Base-by-base conservation (phyloP, 2,888 invertebrate genomes). In the Petrolisthes manimaculis region DNA sequence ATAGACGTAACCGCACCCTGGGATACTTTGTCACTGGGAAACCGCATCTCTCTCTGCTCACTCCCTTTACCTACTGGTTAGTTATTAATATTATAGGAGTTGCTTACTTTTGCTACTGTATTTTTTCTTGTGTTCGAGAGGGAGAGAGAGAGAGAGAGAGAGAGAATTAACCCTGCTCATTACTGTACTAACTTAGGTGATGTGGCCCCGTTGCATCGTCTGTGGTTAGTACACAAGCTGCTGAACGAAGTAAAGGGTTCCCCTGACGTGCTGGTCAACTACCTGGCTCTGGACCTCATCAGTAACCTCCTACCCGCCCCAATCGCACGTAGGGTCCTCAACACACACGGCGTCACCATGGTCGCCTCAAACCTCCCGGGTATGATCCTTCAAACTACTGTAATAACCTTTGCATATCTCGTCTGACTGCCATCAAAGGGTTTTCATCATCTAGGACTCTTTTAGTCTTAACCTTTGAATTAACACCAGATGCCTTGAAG, bases 281-380 rank as follows among this genome's bases (percentile, higher is more conserved):
- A 84, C 53, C 1, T 81, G 12, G 84, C 80, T 3, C 81, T 88
- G 3, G 77, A 81, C 55, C 74, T 88, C 5, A 54, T 88, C n/a
- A 54, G 79, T 18, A 88, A 84, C 75, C 81, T 88, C 61, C 24
- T 88, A n/a, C 88, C 88, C 0, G 24, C 81, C 14, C 75, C 84
- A 8, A 51, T 88, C 4, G 84, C 88, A n/a, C 71, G 88, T 6
- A 71, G 88, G 3, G 80, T 75, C 61, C 84, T 88, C 67, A 54
- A 75, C 67, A 88, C 88, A 21, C 88, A 88, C 54, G 88, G 88
- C 9, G 88, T 88, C 37, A 88, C 88, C 5, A 81, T 88, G 67
- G 88, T 88, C 3, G 81, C 81, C 18, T 88, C 88, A 12, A 88
- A 84, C 54, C 80, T 88, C 54, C 84, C 84, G 1, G 88, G 88